Evolutionary conservation across 2,888 invertebrate genomes (phyloP), one percentile per base, ranked within the genome.

Genomic region (Pachymerium ferrugineum): DNA sequence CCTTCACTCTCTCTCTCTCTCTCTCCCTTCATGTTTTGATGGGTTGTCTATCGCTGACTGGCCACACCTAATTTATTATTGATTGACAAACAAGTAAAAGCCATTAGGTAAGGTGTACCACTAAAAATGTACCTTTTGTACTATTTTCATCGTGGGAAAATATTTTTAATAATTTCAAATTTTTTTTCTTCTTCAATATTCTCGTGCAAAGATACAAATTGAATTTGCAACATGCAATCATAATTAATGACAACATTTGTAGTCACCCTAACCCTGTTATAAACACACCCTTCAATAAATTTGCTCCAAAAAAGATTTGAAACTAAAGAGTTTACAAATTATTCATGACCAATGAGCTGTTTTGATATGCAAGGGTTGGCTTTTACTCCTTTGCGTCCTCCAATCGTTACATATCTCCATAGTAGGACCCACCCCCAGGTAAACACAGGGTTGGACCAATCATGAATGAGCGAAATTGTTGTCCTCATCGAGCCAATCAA

Each of bases 41-140:
- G 68, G 14, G 47, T 30, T 68, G 68, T 68, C 68, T 30, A 68
- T 68, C 29, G 68, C 29, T 30, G 28, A 16, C 30, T 68, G 68
- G 22, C 33, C 70, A 33, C 35, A 47, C 33, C 72, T 72, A 33
- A 72, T 72, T 72, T 72, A 72, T 72, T 72, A 72, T 72, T 72
- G 72, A 72, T 72, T 72, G 72, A 33, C 72, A 72, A 72, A 72
- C 72, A 72, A 72, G 72, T 29, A 72, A 72, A 72, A 72, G 42
- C 72, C 72, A 72, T 72, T 72, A 72, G 42, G 25, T 47, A 47
- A 47, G 47, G 47, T 47, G 47, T 3, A 47, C 19, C 47, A 19
- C 12, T 47, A 47, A 22, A 47, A 4, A 47, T 47, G 16, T 47
- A 47, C 16, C 47, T 47, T 22, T 22, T 47, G 16, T 47, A 22